Conservation (phyloP, 2,113 vertebrate genomes). For the Genyomyrus donnyi region DNA sequence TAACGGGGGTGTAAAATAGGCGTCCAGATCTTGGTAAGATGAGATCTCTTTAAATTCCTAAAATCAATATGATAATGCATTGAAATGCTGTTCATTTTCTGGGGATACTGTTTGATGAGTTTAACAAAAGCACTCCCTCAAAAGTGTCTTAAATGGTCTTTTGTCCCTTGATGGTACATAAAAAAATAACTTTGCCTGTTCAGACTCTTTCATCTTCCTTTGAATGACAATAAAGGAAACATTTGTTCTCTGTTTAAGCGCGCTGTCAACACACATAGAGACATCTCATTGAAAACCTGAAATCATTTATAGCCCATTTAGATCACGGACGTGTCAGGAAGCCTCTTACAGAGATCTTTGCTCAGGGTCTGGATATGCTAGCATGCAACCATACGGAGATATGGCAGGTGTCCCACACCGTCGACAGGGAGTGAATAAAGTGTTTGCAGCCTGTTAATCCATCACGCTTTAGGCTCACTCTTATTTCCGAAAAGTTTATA, state of each 20-base stretch:
- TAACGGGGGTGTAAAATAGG: not conserved
- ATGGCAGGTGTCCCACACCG: not conserved
- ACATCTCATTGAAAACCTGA: constrained; percentile 24
- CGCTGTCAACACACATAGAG: constrained; percentile 38
- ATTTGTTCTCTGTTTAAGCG: constrained; percentile 43
- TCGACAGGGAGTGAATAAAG: not conserved
- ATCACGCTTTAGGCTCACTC: too few relatives aligned
- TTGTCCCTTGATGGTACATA: constrained; percentile 46
- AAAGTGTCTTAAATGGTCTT: constrained; percentile 38
- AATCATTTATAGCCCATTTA: constrained; percentile 22
- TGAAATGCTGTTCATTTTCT: constrained; percentile 45
- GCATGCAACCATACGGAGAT: not conserved
- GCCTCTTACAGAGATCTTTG: not conserved
- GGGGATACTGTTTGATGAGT: constrained; percentile 48
- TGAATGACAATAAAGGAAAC: constrained; percentile 31
- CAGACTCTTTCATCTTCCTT: constrained; percentile 33
- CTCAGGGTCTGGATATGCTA: not conserved
- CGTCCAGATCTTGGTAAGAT: not conserved
- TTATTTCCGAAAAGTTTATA: not conserved
- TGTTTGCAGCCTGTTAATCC: not conserved
- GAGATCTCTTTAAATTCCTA: not conserved
- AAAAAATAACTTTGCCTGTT: constrained; percentile 52
- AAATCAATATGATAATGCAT: not conserved
- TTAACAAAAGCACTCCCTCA: constrained; percentile 52
- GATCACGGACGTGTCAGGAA: not conserved